Conservation (phyloP, 2,113 vertebrate genomes). For the Mustela lutreola region DNA sequence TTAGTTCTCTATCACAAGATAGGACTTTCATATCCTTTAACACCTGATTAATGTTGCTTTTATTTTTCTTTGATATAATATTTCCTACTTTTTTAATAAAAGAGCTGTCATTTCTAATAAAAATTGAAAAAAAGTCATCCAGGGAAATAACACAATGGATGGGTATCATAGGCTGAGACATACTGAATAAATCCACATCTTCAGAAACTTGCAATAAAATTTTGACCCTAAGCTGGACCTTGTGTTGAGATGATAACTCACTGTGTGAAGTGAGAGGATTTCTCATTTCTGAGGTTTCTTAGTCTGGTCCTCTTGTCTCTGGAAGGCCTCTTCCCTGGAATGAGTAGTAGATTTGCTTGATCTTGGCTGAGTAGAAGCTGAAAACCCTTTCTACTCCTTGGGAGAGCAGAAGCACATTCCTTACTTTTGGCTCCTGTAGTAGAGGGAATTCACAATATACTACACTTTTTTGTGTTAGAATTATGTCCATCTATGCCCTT, state of each 20-base stretch:
- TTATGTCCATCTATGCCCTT: neutral
- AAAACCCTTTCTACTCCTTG: neutral
- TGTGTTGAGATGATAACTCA: neutral
- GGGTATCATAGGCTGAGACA: conserved; percentile 77
- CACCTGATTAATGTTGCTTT: conserved; percentile 78
- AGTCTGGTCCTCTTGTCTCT: neutral
- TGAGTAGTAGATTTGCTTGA: neutral
- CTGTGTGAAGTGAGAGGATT: neutral
- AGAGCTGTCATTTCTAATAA: conserved; percentile 90
- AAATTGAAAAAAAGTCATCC: conserved; percentile 84
- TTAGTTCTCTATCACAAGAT: conserved; percentile 73
- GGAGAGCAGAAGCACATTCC: neutral
- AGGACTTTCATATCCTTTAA: conserved; percentile 82
- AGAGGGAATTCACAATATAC: neutral
- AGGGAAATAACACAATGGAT: conserved; percentile 86
- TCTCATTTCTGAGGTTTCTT: neutral
- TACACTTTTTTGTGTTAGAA: neutral
- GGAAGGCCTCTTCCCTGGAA: neutral
- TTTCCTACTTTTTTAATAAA: conserved; percentile 88
- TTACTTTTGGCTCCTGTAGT: neutral
- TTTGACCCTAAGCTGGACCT: conserved; percentile 70
- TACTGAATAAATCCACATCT: conserved; percentile 74
- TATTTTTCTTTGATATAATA: conserved; percentile 79
- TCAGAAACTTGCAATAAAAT: conserved; percentile 79
- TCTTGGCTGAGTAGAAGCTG: neutral